Base-by-base conservation (phyloP, 2,888 invertebrate species). In the Exocentrus adspersus region DNA sequence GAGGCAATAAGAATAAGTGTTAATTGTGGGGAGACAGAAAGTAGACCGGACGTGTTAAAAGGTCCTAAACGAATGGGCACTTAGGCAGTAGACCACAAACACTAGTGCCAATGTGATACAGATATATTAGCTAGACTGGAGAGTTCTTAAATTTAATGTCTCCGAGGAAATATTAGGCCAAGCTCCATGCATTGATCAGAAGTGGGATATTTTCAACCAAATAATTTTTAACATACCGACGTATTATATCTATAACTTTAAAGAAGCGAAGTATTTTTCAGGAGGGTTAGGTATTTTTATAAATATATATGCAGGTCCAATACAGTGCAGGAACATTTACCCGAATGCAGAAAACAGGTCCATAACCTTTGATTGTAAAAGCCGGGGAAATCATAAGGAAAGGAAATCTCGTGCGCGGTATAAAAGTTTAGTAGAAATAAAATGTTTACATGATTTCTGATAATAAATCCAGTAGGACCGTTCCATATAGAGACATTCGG, bases 11-110 rank as follows among this genome's bases (percentile, higher is more conserved):
- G 67, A 67, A 57, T 61, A 46, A 65, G 66, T 66, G 73, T 75
- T 75, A 72, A 75, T 78, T 79, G 75, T 77, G 72, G 68, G 70
- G 70, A 75, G 76, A 78, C 75, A 77, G 76, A 80, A 81, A 82
- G 77, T 78, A 79, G 79, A 78, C 75, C 74, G 74, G 81, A 81
- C 80, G 78, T 78, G 81, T 75, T 82, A 81, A 81, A 81, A 82
- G 81, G 79, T 72, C 73, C 71, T 74, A 79, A 81, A 82, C 78
- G 80, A 81, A 82, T 81, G 80, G 81, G 79, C 82, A 82, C 81
- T 82, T 81, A 82, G 79, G 72, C 65, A 69, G 71, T 75, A 76
- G 77, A 80, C 82, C 81, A 75, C 82, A 81, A 82, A 80, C 79
- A 79, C 72, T 72, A 70, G 69, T 72, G 71, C 71, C 74, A 75